These are phyloP conservation scores for Paramormyrops hopkinsi DNA, from an alignment of 2,797 vertebrate species.

Conservation along the genomic window DNA sequence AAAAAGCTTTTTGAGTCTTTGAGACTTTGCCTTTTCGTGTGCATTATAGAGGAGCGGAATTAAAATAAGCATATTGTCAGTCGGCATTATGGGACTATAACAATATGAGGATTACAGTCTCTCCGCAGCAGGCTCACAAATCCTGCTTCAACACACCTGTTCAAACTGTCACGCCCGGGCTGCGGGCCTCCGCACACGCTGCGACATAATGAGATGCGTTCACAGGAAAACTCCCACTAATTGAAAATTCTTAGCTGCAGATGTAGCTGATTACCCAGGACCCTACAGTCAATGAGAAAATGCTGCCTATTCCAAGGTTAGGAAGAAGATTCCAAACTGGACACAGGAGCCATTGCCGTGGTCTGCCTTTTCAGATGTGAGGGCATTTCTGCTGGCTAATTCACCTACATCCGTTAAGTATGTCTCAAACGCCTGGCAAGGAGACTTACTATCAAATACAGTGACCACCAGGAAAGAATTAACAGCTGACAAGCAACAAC, in stretches of 20 bases:
- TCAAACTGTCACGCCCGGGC: background rate
- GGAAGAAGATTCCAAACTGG: background rate
- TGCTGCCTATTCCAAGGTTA: background rate
- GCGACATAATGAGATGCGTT: background rate
- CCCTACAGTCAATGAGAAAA: background rate
- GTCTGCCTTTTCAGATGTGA: background rate
- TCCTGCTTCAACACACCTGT: background rate
- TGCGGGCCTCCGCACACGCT: background rate
- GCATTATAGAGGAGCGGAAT: background rate
- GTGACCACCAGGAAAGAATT: background rate
- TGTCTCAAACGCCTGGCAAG: background rate
- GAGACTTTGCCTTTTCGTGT: background rate
- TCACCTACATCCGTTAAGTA: background rate
- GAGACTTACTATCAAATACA: background rate
- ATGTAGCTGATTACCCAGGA: background rate
- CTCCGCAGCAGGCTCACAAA: background rate
- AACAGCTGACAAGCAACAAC: background rate
- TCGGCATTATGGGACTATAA: background rate
- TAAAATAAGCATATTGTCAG: slow-evolving; percentile 1
- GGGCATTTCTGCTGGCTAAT: background rate
- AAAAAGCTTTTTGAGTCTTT: background rate
- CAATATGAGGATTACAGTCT: background rate
- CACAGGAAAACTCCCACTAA: background rate
- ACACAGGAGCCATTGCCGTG: background rate
- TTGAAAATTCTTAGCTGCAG: background rate